A percentile compares a stretch with the other conserved stretches of the same genome.
Evolutionary conservation across 2,113 vertebrate genomes (phyloP).

Genomic region (Climacteris rufus): DNA sequence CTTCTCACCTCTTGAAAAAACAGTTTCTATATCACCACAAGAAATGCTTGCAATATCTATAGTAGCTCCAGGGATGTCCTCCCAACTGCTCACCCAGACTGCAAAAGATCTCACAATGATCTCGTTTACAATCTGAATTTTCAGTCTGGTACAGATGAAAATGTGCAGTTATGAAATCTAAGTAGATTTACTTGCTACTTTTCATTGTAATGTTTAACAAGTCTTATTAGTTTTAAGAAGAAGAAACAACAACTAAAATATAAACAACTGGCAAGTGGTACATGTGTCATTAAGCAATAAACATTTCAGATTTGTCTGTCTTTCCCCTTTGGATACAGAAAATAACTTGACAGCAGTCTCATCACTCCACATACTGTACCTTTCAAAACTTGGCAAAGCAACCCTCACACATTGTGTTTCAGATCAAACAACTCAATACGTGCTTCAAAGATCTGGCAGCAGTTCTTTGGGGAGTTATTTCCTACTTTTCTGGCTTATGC

Average conservation of each 20-base stretch:
- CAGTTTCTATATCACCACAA: background rate
- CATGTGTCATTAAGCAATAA: background rate
- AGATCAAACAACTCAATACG: background rate
- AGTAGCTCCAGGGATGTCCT: background rate
- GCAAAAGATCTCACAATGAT: background rate
- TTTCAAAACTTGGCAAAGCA: conserved; percentile 44
- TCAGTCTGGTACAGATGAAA: background rate
- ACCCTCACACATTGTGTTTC: background rate
- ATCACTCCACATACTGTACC: conserved; percentile 12
- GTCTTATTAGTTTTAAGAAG: background rate
- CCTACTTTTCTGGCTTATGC: conserved; percentile 34
- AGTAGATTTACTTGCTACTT: background rate
- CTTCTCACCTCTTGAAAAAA: background rate
- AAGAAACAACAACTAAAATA: background rate
- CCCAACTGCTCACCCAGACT: background rate
- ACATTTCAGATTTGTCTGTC: background rate
- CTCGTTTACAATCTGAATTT: background rate
- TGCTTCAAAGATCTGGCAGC: background rate
- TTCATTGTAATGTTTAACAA: background rate
- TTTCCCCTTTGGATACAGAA: background rate
- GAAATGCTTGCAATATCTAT: background rate
- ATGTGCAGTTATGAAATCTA: background rate
- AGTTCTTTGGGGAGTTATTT: conserved; percentile 19
- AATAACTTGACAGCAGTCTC: background rate
- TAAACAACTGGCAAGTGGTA: background rate